Base-by-base conservation (phyloP, 2,888 invertebrate species). In the Trichopria drosophilae region DNA sequence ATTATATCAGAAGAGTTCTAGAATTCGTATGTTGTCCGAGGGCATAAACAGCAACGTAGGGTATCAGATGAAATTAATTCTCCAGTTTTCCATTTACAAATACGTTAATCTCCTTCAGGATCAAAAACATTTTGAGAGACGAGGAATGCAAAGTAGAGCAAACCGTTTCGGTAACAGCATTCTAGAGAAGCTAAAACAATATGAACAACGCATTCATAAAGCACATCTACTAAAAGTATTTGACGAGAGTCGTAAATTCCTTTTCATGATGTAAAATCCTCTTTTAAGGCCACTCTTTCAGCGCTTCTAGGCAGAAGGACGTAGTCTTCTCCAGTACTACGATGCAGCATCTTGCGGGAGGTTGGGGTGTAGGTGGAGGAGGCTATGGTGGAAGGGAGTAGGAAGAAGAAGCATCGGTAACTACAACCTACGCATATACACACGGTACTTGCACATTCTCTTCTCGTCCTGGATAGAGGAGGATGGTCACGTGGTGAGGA, bases 161-260 rank as follows among this genome's bases (percentile, higher is more conserved):
- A n/a, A n/a, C n/a, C n/a, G n/a, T n/a, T n/a, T n/a, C n/a, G n/a
- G n/a, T n/a, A n/a, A n/a, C n/a, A n/a, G n/a, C n/a, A n/a, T n/a
- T n/a, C n/a, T n/a, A n/a, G n/a, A n/a, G n/a, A n/a, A n/a, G n/a
- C n/a, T n/a, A n/a, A n/a, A n/a, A n/a, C n/a, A n/a, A n/a, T n/a
- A n/a, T n/a, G n/a, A n/a, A n/a, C n/a, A n/a, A 29, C 15, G 32
- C 42, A 42, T 31, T 47, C 47, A 49, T 44, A 48, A 53, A 49
- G 34, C 23, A 12, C 6, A 19, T 32, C 43, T 20, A 54, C 50
- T 47, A 44, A 51, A 55, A 55, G 48, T 55, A 40, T 44, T 55
- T 51, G 54, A 55, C 44, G 51, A 51, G 47, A 24, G 47, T 41
- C 42, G 40, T 55, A 55, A 55, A 55, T 55, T 51, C 32, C 36